These are phyloP conservation scores for Euphonia xanthogaster DNA, from an alignment of 2,797 vertebrate species.

Conservation along the genomic window DNA sequence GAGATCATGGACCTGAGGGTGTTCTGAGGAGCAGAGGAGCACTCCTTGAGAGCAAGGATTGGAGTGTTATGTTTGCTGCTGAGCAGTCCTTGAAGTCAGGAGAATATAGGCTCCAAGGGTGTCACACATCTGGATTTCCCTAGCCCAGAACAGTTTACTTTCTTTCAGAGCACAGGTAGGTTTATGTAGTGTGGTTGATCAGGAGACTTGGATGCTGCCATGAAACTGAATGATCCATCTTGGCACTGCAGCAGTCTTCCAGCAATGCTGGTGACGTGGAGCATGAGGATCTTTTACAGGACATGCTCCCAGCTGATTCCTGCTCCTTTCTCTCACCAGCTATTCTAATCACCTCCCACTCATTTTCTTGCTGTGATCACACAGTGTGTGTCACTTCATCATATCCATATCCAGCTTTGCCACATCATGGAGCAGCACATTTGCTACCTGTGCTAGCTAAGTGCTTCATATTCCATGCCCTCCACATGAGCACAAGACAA, in stretches of 20 bases:
- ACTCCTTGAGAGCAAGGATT: not conserved
- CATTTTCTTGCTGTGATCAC: not conserved
- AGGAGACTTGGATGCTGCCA: not conserved
- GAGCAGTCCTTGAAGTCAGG: not conserved
- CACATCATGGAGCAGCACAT: not conserved
- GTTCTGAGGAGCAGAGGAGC: not conserved
- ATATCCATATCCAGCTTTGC: not conserved
- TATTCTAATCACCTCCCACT: not conserved
- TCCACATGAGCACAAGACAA: not conserved
- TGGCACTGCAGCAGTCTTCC: not conserved
- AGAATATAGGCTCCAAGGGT: not conserved
- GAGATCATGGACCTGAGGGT: not conserved
- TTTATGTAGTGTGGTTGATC: not conserved
- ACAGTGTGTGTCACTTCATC: not conserved
- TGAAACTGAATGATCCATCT: not conserved
- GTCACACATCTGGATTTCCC: not conserved
- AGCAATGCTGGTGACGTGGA: not conserved
- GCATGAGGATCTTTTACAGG: not conserved
- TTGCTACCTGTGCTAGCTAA: not conserved
- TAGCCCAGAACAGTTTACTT: not conserved
- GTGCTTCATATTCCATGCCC: not conserved
- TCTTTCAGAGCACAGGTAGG: not conserved
- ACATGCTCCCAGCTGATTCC: not conserved
- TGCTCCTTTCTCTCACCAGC: not conserved
- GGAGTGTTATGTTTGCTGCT: fast-evolving